phyloP scores from a whole-genome alignment of 2,797 vertebrate genomes.

The Aphelocoma californica region DNA sequence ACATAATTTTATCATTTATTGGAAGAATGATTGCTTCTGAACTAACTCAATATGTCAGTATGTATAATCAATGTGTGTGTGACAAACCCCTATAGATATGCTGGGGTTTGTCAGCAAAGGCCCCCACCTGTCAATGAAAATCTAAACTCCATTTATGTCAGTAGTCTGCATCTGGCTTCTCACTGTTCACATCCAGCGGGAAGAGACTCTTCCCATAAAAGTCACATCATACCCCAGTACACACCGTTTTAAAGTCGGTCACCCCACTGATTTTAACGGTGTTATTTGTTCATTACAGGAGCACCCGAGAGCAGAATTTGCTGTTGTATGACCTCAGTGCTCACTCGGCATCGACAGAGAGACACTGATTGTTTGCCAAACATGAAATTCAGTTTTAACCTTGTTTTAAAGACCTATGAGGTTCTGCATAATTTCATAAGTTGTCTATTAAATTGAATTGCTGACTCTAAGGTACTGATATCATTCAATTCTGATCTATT shows the following conservation, averaged over 20 bases:
- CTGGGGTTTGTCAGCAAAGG: neutral
- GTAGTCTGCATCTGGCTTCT: neutral
- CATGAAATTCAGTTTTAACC: slow-evolving; percentile 66
- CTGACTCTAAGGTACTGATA: slow-evolving; percentile 26
- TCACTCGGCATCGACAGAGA: slow-evolving; percentile 47
- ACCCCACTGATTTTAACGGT: neutral
- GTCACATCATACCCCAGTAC: neutral
- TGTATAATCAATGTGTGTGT: neutral
- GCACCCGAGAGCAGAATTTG: neutral
- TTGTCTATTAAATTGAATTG: slow-evolving; percentile 43
- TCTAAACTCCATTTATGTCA: neutral
- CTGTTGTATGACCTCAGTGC: slow-evolving; percentile 51
- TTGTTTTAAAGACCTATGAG: slow-evolving; percentile 70
- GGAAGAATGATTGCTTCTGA: slow-evolving; percentile 51
- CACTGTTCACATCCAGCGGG: neutral
- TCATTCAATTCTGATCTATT: slow-evolving; percentile 45
- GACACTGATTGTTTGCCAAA: slow-evolving; percentile 64
- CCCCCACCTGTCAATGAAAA: neutral
- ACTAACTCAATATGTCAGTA: neutral
- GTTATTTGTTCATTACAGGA: neutral
- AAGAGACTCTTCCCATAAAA: neutral
- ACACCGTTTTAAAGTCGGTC: neutral
- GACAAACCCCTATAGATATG: neutral
- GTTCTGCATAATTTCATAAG: slow-evolving; percentile 67
- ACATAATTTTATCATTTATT: slow-evolving; percentile 51